Evolutionary conservation across 2,797 vertebrate genomes (phyloP).

Genomic region (Megaceryle alcyon): DNA sequence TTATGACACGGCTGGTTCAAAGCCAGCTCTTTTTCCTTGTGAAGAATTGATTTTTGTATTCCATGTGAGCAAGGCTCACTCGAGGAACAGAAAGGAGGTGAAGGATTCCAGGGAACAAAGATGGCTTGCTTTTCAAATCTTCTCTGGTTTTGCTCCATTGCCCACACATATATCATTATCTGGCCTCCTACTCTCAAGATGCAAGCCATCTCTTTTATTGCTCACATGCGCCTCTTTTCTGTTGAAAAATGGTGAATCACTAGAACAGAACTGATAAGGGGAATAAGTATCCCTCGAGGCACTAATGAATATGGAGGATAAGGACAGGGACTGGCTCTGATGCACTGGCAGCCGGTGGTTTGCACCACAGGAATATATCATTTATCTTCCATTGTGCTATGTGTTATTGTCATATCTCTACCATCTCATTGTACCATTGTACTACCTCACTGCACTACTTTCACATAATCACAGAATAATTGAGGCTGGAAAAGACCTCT

Average conservation of each 20-base stretch:
- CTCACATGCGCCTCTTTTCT: slow-evolving; percentile 78
- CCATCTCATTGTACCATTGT: background rate
- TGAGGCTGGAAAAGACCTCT: too few species aligned
- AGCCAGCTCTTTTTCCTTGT: slow-evolving; percentile 22
- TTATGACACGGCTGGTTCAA: slow-evolving; percentile 5
- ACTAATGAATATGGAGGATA: slow-evolving; percentile 40
- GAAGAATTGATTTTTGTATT: slow-evolving; percentile 47
- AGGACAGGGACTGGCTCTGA: background rate
- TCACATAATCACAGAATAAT: too few species aligned
- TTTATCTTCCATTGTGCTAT: slow-evolving; percentile 4
- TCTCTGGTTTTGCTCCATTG: slow-evolving; percentile 84
- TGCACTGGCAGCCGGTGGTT: background rate
- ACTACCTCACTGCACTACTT: background rate
- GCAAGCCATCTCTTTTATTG: slow-evolving; percentile 85
- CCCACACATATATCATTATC: slow-evolving; percentile 88
- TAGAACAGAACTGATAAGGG: slow-evolving; percentile 54
- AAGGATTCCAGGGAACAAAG: slow-evolving; percentile 85
- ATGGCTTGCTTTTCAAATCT: slow-evolving; percentile 87
- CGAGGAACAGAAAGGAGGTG: slow-evolving; percentile 66
- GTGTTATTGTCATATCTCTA: background rate
- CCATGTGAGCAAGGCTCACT: background rate
- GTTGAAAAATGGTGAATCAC: slow-evolving; percentile 86
- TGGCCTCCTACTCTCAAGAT: slow-evolving; percentile 82
- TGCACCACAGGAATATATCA: background rate
- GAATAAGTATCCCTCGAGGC: slow-evolving; percentile 5